These are phyloP conservation scores for Sapajus apella DNA, from an alignment of 2,113 vertebrate genomes.

Conservation along the genomic window DNA sequence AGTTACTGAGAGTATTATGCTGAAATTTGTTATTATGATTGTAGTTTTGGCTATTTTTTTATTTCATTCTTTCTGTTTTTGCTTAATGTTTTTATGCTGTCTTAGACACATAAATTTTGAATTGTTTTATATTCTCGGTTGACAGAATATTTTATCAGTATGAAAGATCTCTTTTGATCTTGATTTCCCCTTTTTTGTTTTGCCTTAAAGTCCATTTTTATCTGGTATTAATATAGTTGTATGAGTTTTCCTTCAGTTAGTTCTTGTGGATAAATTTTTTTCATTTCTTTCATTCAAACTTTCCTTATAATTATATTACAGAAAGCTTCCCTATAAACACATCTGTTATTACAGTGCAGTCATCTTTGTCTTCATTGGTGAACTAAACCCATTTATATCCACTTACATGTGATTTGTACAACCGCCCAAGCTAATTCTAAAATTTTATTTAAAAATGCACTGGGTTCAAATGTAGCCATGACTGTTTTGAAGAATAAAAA, in stretches of 20 bases:
- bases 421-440: not conserved
- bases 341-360: not conserved
- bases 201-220: not conserved
- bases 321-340: not conserved
- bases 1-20: not conserved
- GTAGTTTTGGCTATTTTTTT: not conserved
- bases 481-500: not conserved
- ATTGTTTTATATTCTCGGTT: not conserved
- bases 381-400: not conserved
- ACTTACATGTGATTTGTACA: not conserved
- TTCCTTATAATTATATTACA: constrained; percentile 9
- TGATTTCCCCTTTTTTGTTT: not conserved
- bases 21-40: not conserved
- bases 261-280: not conserved
- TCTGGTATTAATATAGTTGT: not conserved
- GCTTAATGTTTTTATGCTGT: not conserved
- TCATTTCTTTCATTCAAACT: not conserved
- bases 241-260: not conserved
- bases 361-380: not conserved
- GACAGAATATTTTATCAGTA: not conserved
- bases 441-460: not conserved
- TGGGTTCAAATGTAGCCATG: not conserved
- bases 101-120: not conserved
- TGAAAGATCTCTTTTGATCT: not conserved
- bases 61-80: not conserved